Base-by-base conservation (phyloP, 2,113 vertebrate species). In the Leucosticte australis region DNA sequence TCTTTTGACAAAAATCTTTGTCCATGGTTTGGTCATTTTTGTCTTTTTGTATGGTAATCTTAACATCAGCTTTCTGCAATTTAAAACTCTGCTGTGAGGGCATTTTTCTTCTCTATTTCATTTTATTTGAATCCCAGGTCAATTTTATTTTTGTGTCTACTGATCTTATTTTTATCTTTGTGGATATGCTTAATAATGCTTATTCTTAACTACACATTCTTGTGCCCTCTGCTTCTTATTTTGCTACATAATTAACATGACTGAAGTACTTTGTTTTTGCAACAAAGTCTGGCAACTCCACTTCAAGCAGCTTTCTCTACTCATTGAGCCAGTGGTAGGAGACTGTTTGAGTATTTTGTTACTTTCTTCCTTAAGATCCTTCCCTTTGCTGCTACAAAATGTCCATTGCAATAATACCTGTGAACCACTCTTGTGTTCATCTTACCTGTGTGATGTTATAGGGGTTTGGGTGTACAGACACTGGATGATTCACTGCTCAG, bases 191-290 rank as follows among this genome's bases (percentile, higher is more conserved):
- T 60, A 68, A 71, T 79, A 31, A 14, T 59, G 11, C 21, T n/a
- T 17, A 27, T 77, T 57, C 15, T 52, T 63, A 70, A 46, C 44
- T 63, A 37, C 2, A 1, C 0, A 0, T 73, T 70, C 50, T 50
- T 13, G 42, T 11, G 6, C 33, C 19, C 49, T 87, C 42, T 67
- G 13, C 41, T 22, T 30, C n/a, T 55, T 65, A 13, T 68, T 77
- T 80, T 63, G 21, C 39, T 59, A 1, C 20, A 7, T 42, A 56
- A 42, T 67, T 44, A 57, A 23, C 4, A 6, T 23, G 52, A 20
- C 39, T 37, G 10, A 63, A 84, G 31, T 67, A 20, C 28, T 78
- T 69, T 0, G 3, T 70, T 81, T 86, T 53, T 77, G 33, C 39
- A 69, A 44, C 15, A 6, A 42, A 44, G 20, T 46, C 27, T 77